Percentiles rank a stretch among this genome's conserved stretches.
Evolutionary conservation across 2,888 invertebrate genomes (phyloP).

Genomic region (Limnephilus auricula): DNA sequence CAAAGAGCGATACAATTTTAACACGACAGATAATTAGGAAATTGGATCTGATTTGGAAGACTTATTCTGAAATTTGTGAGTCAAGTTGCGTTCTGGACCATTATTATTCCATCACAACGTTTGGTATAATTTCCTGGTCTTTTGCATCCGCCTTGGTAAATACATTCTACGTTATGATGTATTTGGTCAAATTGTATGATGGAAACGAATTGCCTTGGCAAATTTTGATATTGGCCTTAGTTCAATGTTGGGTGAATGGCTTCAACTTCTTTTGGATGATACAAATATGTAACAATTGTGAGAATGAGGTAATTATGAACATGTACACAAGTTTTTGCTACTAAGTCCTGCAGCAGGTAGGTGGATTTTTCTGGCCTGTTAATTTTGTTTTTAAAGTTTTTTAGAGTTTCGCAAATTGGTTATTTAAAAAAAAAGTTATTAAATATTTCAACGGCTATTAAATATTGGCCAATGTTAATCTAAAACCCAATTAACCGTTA

Average conservation of each 20-base stretch:
- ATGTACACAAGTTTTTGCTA: neutral
- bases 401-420: no score
- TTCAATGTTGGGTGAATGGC: neutral
- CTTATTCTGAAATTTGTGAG: slow-evolving; percentile 17
- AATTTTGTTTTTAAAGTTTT: no score
- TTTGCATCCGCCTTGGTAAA: neutral
- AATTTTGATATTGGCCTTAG: neutral
- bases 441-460: no score
- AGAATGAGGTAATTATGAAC: neutral
- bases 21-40: neutral
- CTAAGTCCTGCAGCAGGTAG: neutral
- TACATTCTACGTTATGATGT: slow-evolving; percentile 17
- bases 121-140: neutral
- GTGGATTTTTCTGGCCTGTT: neutral
- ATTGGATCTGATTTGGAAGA: slow-evolving; percentile 14
- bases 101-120: neutral
- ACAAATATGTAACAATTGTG: neutral
- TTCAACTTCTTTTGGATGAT: neutral
- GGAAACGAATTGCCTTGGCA: neutral
- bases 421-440: no score
- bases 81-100: neutral
- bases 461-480: no score
- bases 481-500: no score
- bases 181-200: neutral
- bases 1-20: neutral